These are phyloP conservation scores for Pantherophis vulpinus DNA, from an alignment of 2,797 vertebrate species.

Conservation along the genomic window DNA sequence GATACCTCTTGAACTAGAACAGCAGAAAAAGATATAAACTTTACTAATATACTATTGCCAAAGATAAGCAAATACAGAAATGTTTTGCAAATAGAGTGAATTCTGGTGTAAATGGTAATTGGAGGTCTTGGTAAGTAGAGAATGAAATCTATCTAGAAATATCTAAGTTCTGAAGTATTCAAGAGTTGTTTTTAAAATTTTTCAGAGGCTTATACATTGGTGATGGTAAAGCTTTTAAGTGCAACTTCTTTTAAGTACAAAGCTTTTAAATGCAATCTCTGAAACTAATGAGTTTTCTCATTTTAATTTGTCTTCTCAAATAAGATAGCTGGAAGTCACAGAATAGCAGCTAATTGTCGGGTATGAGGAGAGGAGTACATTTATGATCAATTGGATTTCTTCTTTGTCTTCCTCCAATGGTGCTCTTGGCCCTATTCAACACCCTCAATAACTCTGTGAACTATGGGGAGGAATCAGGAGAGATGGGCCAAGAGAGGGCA, in stretches of 20 bases:
- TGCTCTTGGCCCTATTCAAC: not conserved
- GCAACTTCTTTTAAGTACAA: not conserved
- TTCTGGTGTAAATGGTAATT: not conserved
- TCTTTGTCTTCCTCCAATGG: not conserved
- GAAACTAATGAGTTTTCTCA: not conserved
- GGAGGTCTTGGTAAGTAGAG: not conserved
- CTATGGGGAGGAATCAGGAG: not conserved
- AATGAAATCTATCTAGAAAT: not conserved
- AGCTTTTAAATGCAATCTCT: not conserved
- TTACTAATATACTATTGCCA: not conserved
- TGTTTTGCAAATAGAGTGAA: not conserved
- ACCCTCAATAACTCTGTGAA: not conserved
- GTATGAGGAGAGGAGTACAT: not conserved
- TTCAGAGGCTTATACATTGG: not conserved
- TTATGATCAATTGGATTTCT: not conserved
- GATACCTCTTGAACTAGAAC: constrained; percentile 84
- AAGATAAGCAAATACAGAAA: not conserved
- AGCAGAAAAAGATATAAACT: not conserved
- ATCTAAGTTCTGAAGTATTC: not conserved
- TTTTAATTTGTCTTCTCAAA: not conserved
- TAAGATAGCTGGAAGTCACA: not conserved
- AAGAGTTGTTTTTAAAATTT: not conserved
- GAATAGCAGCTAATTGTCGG: not conserved
- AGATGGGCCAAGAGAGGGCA: not conserved
- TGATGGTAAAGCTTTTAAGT: not conserved